A percentile compares a stretch with the other conserved stretches of the same genome.
Evolutionary conservation across 2,888 invertebrate species (phyloP).

Genomic region (Tanypteryx hageni): DNA sequence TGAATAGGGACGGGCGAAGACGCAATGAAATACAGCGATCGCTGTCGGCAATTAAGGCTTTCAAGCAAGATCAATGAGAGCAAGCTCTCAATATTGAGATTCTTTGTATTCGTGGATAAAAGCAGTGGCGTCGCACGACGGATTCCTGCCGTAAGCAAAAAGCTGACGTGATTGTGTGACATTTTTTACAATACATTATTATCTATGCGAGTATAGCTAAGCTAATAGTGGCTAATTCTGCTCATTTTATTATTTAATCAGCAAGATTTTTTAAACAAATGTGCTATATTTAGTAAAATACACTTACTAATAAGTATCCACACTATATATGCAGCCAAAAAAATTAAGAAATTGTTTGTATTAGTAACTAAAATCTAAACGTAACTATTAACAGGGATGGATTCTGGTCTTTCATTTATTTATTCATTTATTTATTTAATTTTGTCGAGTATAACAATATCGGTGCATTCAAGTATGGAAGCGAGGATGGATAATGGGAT

Average conservation of each 20-base stretch:
- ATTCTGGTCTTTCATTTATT: too few relatives aligned
- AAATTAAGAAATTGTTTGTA: background rate
- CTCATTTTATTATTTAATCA: background rate
- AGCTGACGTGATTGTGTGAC: background rate
- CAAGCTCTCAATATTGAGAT: too few relatives aligned
- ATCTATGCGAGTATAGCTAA: too few relatives aligned
- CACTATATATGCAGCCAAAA: background rate
- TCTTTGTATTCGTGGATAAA: too few relatives aligned
- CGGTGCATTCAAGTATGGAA: too few relatives aligned
- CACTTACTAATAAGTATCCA: background rate
- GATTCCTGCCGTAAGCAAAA: background rate
- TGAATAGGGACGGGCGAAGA: background rate
- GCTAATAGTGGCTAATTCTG: too few relatives aligned
- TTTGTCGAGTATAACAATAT: too few relatives aligned
- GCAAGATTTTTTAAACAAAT: background rate
- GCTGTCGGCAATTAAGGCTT: background rate
- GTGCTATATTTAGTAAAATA: background rate
- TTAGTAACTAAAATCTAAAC: background rate
- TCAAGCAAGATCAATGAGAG: background rate
- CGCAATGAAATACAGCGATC: background rate
- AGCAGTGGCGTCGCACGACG: background rate
- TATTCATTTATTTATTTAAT: too few relatives aligned
- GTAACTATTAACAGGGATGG: too few relatives aligned
- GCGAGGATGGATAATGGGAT: too few relatives aligned
- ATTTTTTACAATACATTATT: background rate